Evolutionary conservation across 2,888 invertebrate genomes (phyloP), one percentile per base, ranked within the genome.

Genomic region (Aphrophora alni): DNA sequence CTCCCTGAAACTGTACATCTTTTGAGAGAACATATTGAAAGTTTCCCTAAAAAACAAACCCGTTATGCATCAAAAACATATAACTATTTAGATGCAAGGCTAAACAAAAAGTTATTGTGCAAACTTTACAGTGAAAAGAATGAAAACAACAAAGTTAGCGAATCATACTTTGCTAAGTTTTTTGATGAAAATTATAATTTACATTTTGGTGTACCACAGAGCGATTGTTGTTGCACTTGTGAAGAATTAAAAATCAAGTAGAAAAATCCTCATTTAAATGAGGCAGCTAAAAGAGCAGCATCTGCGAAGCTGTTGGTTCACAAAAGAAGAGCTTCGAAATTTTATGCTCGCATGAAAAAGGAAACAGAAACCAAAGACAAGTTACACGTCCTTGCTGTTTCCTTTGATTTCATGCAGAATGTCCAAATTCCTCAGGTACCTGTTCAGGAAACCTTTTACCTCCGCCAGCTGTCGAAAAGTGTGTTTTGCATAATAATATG

Each of bases 381-480:
- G 33, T 12, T 17, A 28, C 38, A 51, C n/a, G 80, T 76, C 14
- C 21, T 33, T 17, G 38, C 72, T 21, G 14, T 78, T 14, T 78
- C 72, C 28, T 27, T 78, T 17, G 78, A 78, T 51, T 78, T 27
- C 38, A 78, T 78, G 80, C 76, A 80, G 69, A 76, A 80, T 69
- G 14, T 75, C 17, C 80, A 76, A 38, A 68, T 76, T 3, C 75
- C 80, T 51, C 33, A 38, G 12, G 75, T 80, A 14, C 80, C 80
- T 27, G 80, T 80, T 17, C 80, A 75, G 33, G 80, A 80, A 68
- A 80, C 80, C 8, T 80, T 80, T 26, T 80, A 80, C 28, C 27
- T 80, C 21, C 33, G 80, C 17, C 80, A 80, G 33, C 38, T 80
- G 69, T 59, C 76, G 69, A 28, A 28, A 17, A 59, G 21, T 59